Evolutionary conservation across 2,113 vertebrate genomes (phyloP), one percentile per base, ranked within the genome.

Genomic region (Zosterops hypoxanthus): DNA sequence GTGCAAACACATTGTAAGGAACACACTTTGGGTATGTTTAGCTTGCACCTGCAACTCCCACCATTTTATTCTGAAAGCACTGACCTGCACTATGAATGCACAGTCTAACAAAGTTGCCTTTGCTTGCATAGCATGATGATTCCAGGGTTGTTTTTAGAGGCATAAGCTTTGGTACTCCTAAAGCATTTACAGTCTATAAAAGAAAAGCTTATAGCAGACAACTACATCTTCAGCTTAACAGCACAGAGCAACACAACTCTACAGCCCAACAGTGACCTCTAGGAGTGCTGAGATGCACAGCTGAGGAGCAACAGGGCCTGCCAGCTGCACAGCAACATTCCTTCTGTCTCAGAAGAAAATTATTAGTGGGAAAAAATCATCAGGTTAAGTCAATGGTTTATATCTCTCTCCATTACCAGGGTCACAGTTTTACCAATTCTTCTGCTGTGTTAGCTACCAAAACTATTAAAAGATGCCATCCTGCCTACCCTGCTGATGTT

Each of bases 201-300:
- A 78, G 44, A 47, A 85, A 88, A 90, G 34, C 57, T 83, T n/a
- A 44, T 2, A 75, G 85, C 47, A 86, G 59, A 84, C 65, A 71
- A 49, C 33, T 70, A 29, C 11, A 52, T 86, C 68, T 86, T 63
- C 76, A 90, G 44, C 12, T 81, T 77, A 63, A 46, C 0, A 68
- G 46, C 82, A 94, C 63, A 55, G 47, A 86, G 12, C 31, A 55
- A 4, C 33, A 36, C 42, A 59, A 46, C 75, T 77, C 59, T 26
- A n/a, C 2, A 86, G 76, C 56, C 76, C 91, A 90, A 71, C 52
- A 83, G 85, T 79, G 93, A 86, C 90, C 88, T 86, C 90, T 57
- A 90, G 71, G 85, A 92, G 71, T 11, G 55, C 11, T 0, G 5
- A 65, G 73, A 44, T 34, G 73, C 36, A 85, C 5, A 86, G 53